phyloP scores from a whole-genome alignment of 2,113 vertebrate species.

The Embiotoca jacksoni region DNA sequence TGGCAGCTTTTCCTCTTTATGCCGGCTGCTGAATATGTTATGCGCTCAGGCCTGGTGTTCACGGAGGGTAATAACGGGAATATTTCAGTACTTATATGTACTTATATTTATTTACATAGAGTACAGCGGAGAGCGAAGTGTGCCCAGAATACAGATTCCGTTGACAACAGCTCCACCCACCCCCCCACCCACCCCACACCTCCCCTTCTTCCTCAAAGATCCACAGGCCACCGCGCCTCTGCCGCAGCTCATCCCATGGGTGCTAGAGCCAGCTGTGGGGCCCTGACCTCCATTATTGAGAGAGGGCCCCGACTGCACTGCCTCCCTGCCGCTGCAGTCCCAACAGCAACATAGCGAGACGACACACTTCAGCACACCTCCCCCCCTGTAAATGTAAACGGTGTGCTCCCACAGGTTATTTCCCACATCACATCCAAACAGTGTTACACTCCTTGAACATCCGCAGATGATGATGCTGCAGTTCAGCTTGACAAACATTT shows the following conservation, averaged over 20 bases:
- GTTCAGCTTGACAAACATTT: too few species aligned
- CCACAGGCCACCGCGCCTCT: neutral
- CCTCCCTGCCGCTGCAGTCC: conserved; percentile 23
- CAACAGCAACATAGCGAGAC: conserved; percentile 25
- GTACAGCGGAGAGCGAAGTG: neutral
- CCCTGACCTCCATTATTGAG: conserved; percentile 68
- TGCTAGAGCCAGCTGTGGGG: conserved; percentile 38
- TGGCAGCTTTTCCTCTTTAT: conserved; percentile 9
- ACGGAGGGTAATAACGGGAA: conserved; percentile 2
- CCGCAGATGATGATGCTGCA: neutral
- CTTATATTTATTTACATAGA: conserved; percentile 8
- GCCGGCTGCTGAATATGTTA: conserved; percentile 11
- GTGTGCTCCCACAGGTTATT: neutral
- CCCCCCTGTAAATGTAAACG: conserved; percentile 8
- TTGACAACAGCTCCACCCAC: neutral
- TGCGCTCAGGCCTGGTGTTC: neutral
- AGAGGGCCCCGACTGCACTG: conserved; percentile 38
- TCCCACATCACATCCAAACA: neutral
- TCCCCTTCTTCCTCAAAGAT: conserved; percentile 8
- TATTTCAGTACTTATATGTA: conserved; percentile 26
- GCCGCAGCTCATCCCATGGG: conserved; percentile 50
- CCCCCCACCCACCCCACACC: neutral
- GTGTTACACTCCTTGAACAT: neutral
- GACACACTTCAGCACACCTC: conserved; percentile 20
- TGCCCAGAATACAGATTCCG: conserved; percentile 40